Base-by-base conservation (phyloP, 2,113 vertebrate species). In the Ovis canadensis region DNA sequence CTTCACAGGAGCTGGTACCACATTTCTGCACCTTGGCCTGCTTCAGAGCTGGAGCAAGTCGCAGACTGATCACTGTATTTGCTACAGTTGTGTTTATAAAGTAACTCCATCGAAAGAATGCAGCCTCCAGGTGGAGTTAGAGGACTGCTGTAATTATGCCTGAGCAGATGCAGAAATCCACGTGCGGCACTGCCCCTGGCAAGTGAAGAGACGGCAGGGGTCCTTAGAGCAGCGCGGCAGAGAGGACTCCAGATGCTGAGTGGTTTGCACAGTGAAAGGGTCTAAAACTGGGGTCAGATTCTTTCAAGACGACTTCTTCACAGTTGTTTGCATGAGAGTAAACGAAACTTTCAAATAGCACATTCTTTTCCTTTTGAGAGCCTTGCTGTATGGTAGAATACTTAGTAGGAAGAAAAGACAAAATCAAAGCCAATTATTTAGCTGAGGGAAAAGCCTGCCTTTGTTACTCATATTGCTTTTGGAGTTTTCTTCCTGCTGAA, bases 61-160 rank as follows among this genome's bases (percentile, higher is more conserved):
- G 97, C 97, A 97, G 94, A 97, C 25, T 82, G 54, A 88, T 95
- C 98, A 96, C 74, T 97, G 2, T 83, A 96, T 98, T 98, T 98
- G 95, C 67, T 88, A 93, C 62, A 97, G 97, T 98, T 95, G 43
- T 97, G 97, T 97, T 98, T 98, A 95, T 97, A 97, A 98, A 98
- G 85, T 27, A 97, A 95, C 36, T 88, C 86, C 94, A 45, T 92
- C 29, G 12, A 82, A n/a, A 89, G 48, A 97, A 98, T 77, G 89
- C 92, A 25, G 33, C 86, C 67, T 97, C 88, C 95, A 98, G 85
- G 19, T 92, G 92, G 77, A 7, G 31, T 93, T 96, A 95, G 71
- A 96, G 94, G 98, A 97, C 90, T 97, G 62, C 88, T 98, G 21
- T 96, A 98, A 98, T 98, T 98, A 97, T 9, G 81, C 60, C 60